Conservation (phyloP, 2,888 invertebrate species). For the Schrankia costaestrigalis region DNA sequence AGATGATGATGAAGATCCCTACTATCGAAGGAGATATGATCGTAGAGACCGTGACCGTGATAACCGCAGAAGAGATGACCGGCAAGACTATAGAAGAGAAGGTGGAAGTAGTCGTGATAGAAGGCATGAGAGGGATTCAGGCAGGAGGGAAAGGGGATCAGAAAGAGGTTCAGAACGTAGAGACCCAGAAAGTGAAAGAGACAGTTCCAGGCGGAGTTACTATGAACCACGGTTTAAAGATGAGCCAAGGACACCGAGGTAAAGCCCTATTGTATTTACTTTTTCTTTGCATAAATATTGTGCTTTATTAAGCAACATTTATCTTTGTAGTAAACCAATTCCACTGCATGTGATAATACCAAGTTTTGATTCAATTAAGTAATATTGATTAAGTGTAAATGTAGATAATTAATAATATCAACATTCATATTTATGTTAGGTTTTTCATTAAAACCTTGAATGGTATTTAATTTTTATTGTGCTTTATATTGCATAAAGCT, state of each 20-base stretch:
- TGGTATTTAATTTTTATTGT: no score
- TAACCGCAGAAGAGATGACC: constrained; percentile 46
- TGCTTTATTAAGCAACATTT: no score
- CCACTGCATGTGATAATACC: no score
- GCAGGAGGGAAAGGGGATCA: no score
- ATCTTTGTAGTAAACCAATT: no score
- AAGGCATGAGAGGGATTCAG: constrained; percentile 40
- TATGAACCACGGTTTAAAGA: constrained; percentile 87
- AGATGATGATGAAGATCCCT: constrained; percentile 61
- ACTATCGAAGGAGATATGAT: constrained; percentile 55
- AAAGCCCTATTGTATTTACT: constrained; percentile 13
- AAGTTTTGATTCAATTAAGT: no score
- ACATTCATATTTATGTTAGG: no score
- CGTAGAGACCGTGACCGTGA: constrained; percentile 45
- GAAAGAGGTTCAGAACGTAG: constrained; percentile 46
- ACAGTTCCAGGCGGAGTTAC: constrained; percentile 71
- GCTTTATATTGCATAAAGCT: no score
- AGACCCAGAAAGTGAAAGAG: constrained; percentile 56
- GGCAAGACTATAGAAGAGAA: constrained; percentile 43
- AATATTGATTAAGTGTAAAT: no score
- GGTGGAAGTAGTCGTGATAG: constrained; percentile 44
- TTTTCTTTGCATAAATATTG: no score
- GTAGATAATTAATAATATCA: no score
- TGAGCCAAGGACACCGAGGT: constrained; percentile 92
- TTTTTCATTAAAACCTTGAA: no score